phyloP scores from a whole-genome alignment of 2,797 vertebrate species.

The Myiotriccus ornatus region DNA sequence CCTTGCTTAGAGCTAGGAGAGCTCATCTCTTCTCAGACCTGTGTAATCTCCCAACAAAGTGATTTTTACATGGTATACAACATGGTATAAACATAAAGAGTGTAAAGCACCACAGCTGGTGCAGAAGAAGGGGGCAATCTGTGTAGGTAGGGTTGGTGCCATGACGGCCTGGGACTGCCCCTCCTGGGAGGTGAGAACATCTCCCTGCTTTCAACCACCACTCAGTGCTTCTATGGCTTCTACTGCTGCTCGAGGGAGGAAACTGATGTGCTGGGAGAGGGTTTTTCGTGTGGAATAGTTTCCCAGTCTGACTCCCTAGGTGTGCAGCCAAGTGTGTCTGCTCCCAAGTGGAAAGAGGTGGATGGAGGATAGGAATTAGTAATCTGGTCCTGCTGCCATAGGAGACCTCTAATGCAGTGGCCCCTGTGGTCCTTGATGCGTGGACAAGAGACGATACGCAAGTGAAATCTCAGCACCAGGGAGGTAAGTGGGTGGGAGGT shows the following conservation, averaged over 20 bases:
- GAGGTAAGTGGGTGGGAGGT: neutral
- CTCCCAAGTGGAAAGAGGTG: neutral
- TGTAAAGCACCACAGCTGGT: neutral
- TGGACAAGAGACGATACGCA: neutral
- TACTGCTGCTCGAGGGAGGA: neutral
- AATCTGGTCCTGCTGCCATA: neutral
- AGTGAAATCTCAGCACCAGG: neutral
- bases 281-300: neutral
- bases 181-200: neutral
- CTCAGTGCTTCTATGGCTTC: neutral
- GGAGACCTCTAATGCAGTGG: neutral
- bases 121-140: neutral
- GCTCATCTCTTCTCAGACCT: neutral
- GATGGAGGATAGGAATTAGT: neutral
- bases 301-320: neutral
- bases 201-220: rapidly evolving
- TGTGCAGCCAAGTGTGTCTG: neutral
- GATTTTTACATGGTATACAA: neutral
- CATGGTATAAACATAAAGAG: neutral
- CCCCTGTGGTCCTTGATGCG: rapidly evolving
- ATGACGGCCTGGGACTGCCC: neutral
- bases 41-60: neutral
- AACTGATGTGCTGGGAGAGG: neutral
- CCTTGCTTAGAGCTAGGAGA: neutral
- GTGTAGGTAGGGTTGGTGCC: neutral